phyloP scores from a whole-genome alignment of 2,888 invertebrate genomes.

The Athripsodes cinereus region DNA sequence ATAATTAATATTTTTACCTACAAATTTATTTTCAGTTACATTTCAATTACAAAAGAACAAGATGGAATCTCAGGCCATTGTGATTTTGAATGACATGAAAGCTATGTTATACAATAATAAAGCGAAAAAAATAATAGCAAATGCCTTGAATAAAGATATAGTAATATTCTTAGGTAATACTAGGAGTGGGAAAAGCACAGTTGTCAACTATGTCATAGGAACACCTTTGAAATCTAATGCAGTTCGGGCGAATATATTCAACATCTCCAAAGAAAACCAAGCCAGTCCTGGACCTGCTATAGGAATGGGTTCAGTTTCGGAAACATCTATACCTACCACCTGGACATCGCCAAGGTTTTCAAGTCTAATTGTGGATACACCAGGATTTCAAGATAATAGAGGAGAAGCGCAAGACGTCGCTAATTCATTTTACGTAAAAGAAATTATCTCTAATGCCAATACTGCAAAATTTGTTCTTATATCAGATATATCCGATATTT shows the following conservation, averaged over 20 bases:
- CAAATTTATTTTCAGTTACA: no score
- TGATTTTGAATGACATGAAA: neutral
- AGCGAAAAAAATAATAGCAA: neutral
- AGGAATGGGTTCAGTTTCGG: neutral
- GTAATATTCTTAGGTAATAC: neutral
- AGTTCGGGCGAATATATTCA: neutral
- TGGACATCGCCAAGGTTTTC: neutral
- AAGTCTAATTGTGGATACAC: neutral
- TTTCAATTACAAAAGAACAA: neutral
- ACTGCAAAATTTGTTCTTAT: neutral
- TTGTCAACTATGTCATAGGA: constrained; percentile 2
- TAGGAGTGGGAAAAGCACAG: neutral
- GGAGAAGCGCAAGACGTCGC: constrained; percentile 5
- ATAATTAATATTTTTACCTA: no score
- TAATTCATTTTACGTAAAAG: neutral
- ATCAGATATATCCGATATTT: neutral
- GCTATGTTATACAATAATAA: neutral
- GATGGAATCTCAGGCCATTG: neutral
- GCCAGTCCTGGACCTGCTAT: neutral
- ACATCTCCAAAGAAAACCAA: neutral
- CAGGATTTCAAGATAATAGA: constrained; percentile 3
- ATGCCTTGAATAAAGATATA: neutral
- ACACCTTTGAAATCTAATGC: neutral
- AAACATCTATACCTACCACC: neutral
- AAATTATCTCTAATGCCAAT: neutral